Base-by-base conservation (phyloP, 92 coral and sea anemone genomes). In the Meandrina meandrites region DNA sequence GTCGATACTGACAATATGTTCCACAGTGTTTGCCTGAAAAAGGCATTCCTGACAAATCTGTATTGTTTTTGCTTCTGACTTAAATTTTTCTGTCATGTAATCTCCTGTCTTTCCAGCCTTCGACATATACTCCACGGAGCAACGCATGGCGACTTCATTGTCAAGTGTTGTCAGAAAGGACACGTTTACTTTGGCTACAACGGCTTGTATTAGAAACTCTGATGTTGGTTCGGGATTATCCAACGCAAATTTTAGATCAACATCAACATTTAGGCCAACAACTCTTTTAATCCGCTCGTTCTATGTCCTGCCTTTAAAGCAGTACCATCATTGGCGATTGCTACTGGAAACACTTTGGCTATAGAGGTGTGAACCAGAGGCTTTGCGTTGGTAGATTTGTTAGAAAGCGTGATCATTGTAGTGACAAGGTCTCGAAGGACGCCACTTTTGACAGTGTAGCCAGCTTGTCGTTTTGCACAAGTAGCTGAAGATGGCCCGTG, bases 231-330 rank as follows among this genome's bases (percentile, higher is more conserved):
- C 75, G 31, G 88, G 90, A 64, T 86, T 82, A 32, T 86, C 47
- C 78, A n/a, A 48, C 27, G 64, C 90, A 51, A 90, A 90, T 24
- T 88, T 68, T 24, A 90, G 90, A 76, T 90, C 88, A 47, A 90
- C 80, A 76, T 90, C 93, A 21, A 90, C 90, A 90, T 86, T 90
- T n/a, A 86, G 88, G 68, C 90, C 90, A 50, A 90, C 93, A 90
- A 90, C 87, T 66, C 93, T 82, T 86, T 82, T 82, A 76, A 86
- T 66, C 68, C 84, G 84, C 60, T 88, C 88, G 31, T 90, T 57
- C 88, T 76, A 74, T 86, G 93, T 8, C 93, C 88, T 64, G 93
- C 69, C 80, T 90, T 90, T 78, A 86, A 35, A 67, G 90, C 93
- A 75, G 84, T 90, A 64, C 93, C 93, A 82, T 88, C 84, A 50